Base-by-base conservation (phyloP, 2,888 invertebrate species). In the Nomada ruficornis region DNA sequence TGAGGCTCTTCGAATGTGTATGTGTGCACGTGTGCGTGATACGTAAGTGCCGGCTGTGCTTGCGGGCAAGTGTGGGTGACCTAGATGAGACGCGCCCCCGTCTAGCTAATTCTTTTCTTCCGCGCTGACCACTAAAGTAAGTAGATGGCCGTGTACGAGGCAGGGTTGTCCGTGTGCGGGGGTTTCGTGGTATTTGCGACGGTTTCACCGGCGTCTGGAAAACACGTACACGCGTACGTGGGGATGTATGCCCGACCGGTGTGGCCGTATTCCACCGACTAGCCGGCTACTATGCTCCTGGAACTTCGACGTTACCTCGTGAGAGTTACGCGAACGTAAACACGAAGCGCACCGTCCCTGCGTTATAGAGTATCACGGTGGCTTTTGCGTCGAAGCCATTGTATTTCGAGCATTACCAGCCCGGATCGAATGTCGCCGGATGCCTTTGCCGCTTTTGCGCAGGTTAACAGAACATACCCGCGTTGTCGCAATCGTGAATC, bases 31-130 rank as follows among this genome's bases (percentile, higher is more conserved):
- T 80, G 82, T 71, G 74, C 85, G 77, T 79, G 82, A 77, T 80
- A 82, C 72, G 70, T 86, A 78, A 78, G 79, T 82, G 86, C 76
- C 84, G 84, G 85, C 69, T 76, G 68, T 83, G 78, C 85, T 79
- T 80, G 82, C 2, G 42, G 0, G 65, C 11, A n/a, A 20, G 92
- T 92, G 89, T 91, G 85, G 82, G 93, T 93, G 93, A 93, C 93
- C 93, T 90, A 93, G 93, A 93, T 93, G 93, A 93, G 92, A 93
- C 92, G 92, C 92, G 91, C 91, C 91, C 89, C 89, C 91, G 93
- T 93, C 93, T 91, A 93, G 92, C 93, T 93, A 93, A 93, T 93
- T 93, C 93, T 93, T 93, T 93, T 93, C 93, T 92, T 93, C 91
- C 90, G 90, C 91, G 90, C 91, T 92, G 91, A 91, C 91, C 93